phyloP scores from a whole-genome alignment of 64 coral and sea anemone genomes.

The Stylophora pistillata region DNA sequence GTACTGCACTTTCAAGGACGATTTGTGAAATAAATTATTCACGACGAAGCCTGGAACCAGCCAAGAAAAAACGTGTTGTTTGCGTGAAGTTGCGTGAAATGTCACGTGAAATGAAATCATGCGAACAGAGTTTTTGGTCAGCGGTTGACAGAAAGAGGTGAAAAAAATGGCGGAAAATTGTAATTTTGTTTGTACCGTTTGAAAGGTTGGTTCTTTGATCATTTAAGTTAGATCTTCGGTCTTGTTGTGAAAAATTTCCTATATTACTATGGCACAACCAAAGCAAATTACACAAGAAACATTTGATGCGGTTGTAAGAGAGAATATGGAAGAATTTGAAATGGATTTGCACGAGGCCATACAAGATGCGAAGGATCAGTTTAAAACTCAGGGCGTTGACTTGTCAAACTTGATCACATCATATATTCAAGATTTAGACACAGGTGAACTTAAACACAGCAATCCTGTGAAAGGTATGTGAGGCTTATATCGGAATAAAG shows the following conservation, averaged over 20 bases:
- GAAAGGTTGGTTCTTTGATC: neutral
- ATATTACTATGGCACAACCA: constrained; percentile 59
- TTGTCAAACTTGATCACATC: constrained; percentile 79
- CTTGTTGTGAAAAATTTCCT: neutral
- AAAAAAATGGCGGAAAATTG: constrained; percentile 24
- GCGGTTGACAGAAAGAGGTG: neutral
- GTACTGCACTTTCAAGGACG: neutral
- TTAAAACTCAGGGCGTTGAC: constrained; percentile 83
- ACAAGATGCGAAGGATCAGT: constrained; percentile 71
- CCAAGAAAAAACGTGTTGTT: neutral
- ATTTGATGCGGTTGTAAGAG: constrained; percentile 79
- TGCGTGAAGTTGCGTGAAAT: neutral
- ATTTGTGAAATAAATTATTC: constrained; percentile 18
- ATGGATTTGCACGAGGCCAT: constrained; percentile 83
- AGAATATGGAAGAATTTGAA: constrained; percentile 93
- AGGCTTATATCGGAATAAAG: too few relatives aligned
- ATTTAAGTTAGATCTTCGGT: neutral
- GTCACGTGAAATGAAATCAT: neutral
- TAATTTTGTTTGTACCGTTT: neutral
- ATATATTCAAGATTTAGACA: constrained; percentile 52
- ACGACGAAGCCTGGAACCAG: constrained; percentile 11
- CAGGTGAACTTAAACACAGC: constrained; percentile 64
- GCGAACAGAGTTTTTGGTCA: neutral
- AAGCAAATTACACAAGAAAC: constrained; percentile 86
- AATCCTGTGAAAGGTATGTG: constrained; percentile 81